Evolutionary conservation across 2,888 invertebrate species (phyloP).

Genomic region (Alentia gelatinosa): DNA sequence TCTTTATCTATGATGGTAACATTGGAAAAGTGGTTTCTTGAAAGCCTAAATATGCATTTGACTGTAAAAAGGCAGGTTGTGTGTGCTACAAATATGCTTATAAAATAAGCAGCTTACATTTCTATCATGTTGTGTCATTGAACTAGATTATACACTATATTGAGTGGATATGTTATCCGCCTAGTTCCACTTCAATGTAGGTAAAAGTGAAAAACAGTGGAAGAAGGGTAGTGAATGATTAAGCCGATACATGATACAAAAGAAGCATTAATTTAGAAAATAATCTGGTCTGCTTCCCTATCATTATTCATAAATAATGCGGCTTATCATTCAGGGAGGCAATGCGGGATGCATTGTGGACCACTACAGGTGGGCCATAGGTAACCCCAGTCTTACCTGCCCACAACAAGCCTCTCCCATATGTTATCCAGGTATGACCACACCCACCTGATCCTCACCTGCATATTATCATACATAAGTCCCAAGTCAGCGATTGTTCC

Average conservation of each 20-base stretch:
- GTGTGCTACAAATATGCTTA: no score
- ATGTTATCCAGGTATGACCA: not conserved
- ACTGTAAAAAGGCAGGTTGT: no score
- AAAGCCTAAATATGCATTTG: no score
- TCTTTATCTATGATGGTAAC: no score
- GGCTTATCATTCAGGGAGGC: not conserved
- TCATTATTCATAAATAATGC: not conserved
- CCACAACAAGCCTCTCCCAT: not conserved
- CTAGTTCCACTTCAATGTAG: no score
- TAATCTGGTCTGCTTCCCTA: not conserved
- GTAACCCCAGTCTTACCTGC: not conserved
- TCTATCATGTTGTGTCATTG: no score
- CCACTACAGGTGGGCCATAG: not conserved
- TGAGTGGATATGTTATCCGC: no score
- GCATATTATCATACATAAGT: not conserved
- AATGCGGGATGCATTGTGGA: not conserved
- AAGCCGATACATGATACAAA: not conserved
- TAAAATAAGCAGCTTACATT: no score
- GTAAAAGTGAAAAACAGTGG: not conserved
- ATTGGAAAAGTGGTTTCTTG: no score
- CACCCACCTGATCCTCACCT: not conserved
- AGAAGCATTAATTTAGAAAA: not conserved
- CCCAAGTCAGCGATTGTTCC: not conserved
- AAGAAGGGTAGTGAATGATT: not conserved
- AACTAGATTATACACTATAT: no score